Percentiles rank a stretch among this genome's conserved stretches.
These are phyloP conservation scores for Nemotelus pantherinus DNA, from an alignment of 2,888 invertebrate genomes.

Conservation along the genomic window DNA sequence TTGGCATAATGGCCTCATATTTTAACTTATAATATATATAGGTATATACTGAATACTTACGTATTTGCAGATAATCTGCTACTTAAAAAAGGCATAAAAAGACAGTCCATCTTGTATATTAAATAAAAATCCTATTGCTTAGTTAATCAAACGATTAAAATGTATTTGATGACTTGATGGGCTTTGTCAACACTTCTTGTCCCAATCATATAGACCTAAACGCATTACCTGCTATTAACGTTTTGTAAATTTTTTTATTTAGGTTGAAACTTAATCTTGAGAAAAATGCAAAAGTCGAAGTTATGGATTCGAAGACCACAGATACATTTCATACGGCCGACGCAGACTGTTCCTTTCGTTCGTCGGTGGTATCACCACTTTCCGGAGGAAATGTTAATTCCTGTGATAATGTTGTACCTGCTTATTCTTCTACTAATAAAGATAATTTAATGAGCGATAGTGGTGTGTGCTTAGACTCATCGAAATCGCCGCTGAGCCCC, in stretches of 20 bases:
- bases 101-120: too few relatives aligned
- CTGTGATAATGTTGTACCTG: conserved; percentile 51
- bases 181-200: too few relatives aligned
- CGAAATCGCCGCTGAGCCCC: conserved; percentile 27
- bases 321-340: conserved; percentile 82
- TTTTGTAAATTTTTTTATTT: conserved; percentile 51
- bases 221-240: background rate
- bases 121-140: too few relatives aligned
- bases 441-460: conserved; percentile 67
- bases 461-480: conserved; percentile 65
- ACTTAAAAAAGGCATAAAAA: too few relatives aligned
- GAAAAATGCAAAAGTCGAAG: conserved; percentile 61
- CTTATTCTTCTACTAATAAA: conserved; percentile 49
- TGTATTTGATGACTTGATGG: too few relatives aligned
- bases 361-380: conserved; percentile 59
- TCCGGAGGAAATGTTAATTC: conserved; percentile 59
- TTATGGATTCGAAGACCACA: conserved; percentile 49
- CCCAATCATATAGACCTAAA: too few relatives aligned
- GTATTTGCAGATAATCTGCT: too few relatives aligned
- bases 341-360: conserved; percentile 67
- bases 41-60: too few relatives aligned
- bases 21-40: too few relatives aligned
- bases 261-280: conserved; percentile 76
- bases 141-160: too few relatives aligned
- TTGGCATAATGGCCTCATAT: too few relatives aligned